Conservation (phyloP, 2,797 vertebrate species). For the Tympanoctomys barrerae region DNA sequence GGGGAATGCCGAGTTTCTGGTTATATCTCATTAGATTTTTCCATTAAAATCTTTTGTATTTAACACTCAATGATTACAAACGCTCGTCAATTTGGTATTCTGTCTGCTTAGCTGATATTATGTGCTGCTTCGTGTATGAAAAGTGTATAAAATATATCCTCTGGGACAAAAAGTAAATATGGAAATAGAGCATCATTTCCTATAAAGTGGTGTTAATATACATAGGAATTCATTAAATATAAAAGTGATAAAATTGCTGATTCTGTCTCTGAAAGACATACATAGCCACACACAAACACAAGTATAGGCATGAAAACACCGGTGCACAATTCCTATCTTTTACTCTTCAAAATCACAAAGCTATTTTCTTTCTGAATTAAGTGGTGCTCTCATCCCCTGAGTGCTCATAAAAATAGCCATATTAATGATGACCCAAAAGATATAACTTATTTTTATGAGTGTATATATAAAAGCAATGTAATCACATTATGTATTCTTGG, state of each 20-base stretch:
- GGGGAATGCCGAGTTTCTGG: background rate
- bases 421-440: slow-evolving; percentile 23
- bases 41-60: slow-evolving; percentile 8
- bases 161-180: background rate
- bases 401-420: background rate
- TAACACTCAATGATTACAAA: background rate
- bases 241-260: background rate
- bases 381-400: background rate
- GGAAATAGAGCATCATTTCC: background rate
- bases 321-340: background rate
- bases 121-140: background rate
- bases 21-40: background rate
- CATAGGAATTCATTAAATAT: background rate
- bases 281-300: background rate
- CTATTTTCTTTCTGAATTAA: background rate
- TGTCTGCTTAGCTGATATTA: background rate
- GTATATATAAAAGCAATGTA: background rate
- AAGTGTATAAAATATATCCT: background rate
- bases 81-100: background rate
- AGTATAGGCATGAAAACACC: background rate
- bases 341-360: background rate
- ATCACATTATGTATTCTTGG: background rate
- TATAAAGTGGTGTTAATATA: background rate
- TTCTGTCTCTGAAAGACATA: slow-evolving; percentile 22
- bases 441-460: slow-evolving; percentile 45